These are phyloP conservation scores for Pseudopipra pipra DNA, from an alignment of 2,113 vertebrate species.

Conservation along the genomic window DNA sequence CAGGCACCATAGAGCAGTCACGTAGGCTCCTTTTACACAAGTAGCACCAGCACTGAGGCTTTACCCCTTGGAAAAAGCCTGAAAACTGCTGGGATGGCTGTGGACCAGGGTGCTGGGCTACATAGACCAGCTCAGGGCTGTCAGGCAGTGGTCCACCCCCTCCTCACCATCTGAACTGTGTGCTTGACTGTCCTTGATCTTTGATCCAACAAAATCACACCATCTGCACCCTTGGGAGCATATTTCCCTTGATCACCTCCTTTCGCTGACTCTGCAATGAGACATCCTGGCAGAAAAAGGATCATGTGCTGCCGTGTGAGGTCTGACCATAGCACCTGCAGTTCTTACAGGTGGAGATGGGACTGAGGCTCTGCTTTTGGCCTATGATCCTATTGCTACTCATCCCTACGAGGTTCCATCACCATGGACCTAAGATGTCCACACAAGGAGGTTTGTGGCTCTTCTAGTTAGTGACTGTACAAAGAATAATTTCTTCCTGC, in stretches of 20 bases:
- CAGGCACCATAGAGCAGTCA: not conserved
- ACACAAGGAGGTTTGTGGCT: not conserved
- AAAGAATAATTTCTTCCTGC: not conserved
- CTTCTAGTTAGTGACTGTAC: not conserved
- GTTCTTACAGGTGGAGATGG: not conserved
- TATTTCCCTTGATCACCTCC: not conserved
- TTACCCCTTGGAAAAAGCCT: not conserved
- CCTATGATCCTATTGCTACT: not conserved
- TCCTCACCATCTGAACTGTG: not conserved
- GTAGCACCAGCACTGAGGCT: not conserved
- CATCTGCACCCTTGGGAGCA: not conserved
- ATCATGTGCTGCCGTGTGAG: not conserved
- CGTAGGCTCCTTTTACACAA: not conserved
- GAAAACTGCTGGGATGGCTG: not conserved
- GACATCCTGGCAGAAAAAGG: not conserved
- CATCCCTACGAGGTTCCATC: not conserved
- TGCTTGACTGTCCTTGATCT: not conserved
- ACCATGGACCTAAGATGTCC: not conserved
- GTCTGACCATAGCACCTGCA: not conserved
- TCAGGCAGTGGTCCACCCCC: rapidly evolving
- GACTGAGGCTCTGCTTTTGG: not conserved
- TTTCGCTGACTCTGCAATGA: not conserved
- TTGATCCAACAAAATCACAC: not conserved
- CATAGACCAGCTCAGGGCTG: not conserved
- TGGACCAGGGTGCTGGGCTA: not conserved